Conservation (phyloP, 2,113 vertebrate species). For the Colinus virginianus region DNA sequence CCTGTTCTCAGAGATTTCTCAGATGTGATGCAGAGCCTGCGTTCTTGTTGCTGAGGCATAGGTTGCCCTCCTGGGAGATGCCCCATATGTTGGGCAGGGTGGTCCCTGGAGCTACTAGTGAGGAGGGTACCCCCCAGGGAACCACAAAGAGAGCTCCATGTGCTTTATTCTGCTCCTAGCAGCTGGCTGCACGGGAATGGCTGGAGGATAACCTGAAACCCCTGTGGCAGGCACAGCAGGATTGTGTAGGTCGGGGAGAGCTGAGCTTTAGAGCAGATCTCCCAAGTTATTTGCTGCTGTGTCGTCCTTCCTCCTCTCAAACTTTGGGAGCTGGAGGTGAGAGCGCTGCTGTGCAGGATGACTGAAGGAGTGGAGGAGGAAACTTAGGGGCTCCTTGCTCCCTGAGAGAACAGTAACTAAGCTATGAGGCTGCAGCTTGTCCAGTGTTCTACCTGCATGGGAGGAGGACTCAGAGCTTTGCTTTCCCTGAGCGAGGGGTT, state of each 20-base stretch:
- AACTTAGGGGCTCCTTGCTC: neutral
- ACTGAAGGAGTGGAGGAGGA: rapidly evolving
- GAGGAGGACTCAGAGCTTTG: rapidly evolving
- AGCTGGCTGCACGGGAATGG: neutral
- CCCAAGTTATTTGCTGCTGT: rapidly evolving
- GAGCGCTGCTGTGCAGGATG: rapidly evolving
- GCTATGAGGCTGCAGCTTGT: neutral
- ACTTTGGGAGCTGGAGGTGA: neutral
- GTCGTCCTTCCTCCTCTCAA: neutral
- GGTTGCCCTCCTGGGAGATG: neutral
- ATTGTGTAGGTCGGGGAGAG: neutral
- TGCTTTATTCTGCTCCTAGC: neutral
- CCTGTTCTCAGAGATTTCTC: neutral
- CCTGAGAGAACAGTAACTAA: neutral
- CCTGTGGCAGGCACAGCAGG: neutral
- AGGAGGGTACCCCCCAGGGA: neutral
- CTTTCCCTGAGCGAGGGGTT: neutral
- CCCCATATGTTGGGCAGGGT: neutral
- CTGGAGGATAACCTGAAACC: neutral
- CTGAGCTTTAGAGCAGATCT: neutral
- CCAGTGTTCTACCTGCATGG: rapidly evolving
- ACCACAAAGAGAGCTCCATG: neutral
- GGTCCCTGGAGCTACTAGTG: rapidly evolving
- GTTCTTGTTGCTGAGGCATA: rapidly evolving
- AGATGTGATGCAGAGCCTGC: neutral